Base-by-base conservation (phyloP, 2,113 vertebrate species). In the Oenanthe melanoleuca region DNA sequence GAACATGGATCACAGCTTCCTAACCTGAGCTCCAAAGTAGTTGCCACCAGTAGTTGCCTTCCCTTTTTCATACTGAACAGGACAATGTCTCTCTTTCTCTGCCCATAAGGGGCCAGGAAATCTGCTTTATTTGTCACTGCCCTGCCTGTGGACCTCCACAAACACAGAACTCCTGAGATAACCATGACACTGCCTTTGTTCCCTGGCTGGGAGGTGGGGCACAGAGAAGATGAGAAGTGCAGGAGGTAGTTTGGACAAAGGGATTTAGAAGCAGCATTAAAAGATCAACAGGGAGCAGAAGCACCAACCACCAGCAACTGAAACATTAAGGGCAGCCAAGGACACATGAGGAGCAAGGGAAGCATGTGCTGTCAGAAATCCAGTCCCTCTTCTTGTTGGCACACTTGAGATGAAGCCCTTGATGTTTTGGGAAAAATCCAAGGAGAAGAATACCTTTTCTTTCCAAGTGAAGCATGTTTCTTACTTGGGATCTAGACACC, bases 301-400 rank as follows among this genome's bases (percentile, higher is more conserved):
- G 25, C 20, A 70, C 26, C 23, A 24, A 2, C 44, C 3, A 1
- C 11, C 31, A 64, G 31, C 40, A 45, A 18, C 9, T 21, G 49
- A 28, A 81, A 74, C 80, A 78, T 0, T 22, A 31, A 60, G 33
- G 8, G 25, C 13, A 56, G 40, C 5, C 3, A 6, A 25, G 65
- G 31, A 64, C 52, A 23, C 0, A 0, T 0, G 0, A 79, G 25
- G 25, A 82, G 22, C 14, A 17, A 49, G 44, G 44, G 49, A 20
- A 56, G 53, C 49, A 45, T 0, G 0, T 2, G 7, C 31, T 60
- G 40, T 20, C 5, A 47, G 18, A 45, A 52, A 84, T 8, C 12
- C 31, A 55, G 7, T 5, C 16, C 45, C 33, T 77, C 45, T 47
- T 37, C 57, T 15, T 2, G 0, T 56, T 34, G 33, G 9, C 12